phyloP scores from a whole-genome alignment of 2,113 vertebrate species.

The Zosterops hypoxanthus region DNA sequence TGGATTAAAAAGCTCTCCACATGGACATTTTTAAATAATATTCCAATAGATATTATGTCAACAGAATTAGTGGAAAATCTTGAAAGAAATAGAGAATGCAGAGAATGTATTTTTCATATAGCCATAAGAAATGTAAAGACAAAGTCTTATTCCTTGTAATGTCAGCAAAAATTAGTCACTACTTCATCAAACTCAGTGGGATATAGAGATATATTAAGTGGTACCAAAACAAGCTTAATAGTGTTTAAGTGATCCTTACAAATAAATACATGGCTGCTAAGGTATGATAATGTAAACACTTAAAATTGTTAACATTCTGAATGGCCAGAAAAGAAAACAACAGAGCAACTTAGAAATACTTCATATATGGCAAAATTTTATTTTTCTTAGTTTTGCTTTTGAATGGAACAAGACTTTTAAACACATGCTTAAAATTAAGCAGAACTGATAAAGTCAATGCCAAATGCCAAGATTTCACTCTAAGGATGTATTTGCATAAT shows the following conservation, averaged over 20 bases:
- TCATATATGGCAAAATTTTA: background rate
- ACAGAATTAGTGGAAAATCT: background rate
- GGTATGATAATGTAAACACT: background rate
- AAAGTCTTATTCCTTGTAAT: background rate
- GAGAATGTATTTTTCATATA: background rate
- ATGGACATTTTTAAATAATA: background rate
- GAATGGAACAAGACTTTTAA: constrained; percentile 5
- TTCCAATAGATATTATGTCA: background rate
- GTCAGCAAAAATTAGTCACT: background rate
- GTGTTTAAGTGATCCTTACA: background rate
- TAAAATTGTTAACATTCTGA: background rate
- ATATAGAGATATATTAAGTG: background rate
- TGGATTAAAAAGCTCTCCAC: background rate
- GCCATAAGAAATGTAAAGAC: background rate
- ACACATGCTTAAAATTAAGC: constrained; percentile 33
- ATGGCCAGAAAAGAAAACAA: constrained; percentile 30
- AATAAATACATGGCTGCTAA: background rate
- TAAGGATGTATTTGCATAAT: constrained; percentile 27
- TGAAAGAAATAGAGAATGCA: background rate
- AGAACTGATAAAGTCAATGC: background rate
- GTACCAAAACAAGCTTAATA: background rate
- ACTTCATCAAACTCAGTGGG: background rate
- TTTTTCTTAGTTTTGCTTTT: constrained; percentile 16
- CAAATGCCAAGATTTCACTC: constrained; percentile 2
- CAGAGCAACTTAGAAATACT: background rate